A percentile compares a stretch with the other conserved stretches of the same genome.
phyloP scores from a whole-genome alignment of 1,140 invertebrate genomes.

The Aphelinus certus region DNA sequence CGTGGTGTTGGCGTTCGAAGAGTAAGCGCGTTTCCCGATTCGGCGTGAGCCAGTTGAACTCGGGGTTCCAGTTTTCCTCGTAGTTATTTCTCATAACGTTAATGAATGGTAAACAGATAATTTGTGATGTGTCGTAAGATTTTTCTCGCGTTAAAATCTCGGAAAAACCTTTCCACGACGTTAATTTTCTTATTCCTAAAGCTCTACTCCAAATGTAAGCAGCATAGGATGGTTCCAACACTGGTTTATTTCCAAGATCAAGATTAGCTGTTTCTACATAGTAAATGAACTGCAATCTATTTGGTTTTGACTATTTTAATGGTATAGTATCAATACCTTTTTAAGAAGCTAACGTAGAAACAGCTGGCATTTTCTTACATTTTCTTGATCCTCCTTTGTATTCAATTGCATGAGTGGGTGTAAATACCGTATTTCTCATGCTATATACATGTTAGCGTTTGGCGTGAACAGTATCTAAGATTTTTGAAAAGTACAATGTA shows the following conservation, averaged over 20 bases:
- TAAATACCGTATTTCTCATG: slow-evolving; percentile 19
- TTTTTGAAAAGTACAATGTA: too few relatives aligned
- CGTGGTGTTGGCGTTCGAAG: too few relatives aligned
- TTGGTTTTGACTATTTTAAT: not conserved
- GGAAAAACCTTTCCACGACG: slow-evolving; percentile 38
- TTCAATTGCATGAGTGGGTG: slow-evolving; percentile 50
- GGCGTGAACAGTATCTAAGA: too few relatives aligned
- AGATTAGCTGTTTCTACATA: not conserved
- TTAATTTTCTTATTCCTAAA: not conserved
- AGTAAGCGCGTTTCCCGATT: too few relatives aligned
- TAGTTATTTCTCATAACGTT: not conserved
- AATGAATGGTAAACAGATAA: slow-evolving; percentile 43
- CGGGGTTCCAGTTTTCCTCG: too few relatives aligned
- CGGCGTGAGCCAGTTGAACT: too few relatives aligned
- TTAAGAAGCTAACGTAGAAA: not conserved
- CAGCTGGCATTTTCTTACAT: slow-evolving; percentile 24
- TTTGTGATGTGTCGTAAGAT: not conserved
- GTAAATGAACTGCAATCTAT: slow-evolving; percentile 6
- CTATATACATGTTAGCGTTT: too few relatives aligned
- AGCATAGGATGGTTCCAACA: not conserved
- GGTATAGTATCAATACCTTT: slow-evolving; percentile 19
- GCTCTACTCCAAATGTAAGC: slow-evolving; percentile 22
- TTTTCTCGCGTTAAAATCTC: slow-evolving; percentile 9
- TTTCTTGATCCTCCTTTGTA: slow-evolving; percentile 21
- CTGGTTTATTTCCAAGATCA: not conserved